A percentile compares a stretch with the other conserved stretches of the same genome.
Evolutionary conservation across 2,797 vertebrate genomes (phyloP).

Genomic region (Urophycis tenuis): DNA sequence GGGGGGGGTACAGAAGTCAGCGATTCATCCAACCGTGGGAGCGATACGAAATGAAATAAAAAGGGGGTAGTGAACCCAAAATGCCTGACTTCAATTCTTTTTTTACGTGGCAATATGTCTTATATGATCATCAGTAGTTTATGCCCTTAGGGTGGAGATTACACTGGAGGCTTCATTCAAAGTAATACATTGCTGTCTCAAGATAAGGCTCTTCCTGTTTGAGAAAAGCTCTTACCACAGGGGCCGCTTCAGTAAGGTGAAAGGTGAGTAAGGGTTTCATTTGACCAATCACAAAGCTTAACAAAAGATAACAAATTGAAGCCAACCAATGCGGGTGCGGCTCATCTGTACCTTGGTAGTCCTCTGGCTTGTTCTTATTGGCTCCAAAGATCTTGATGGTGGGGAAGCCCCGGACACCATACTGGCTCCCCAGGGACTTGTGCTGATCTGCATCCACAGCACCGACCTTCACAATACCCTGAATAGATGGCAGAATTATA

Average conservation of each 20-base stretch:
- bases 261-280: too few relatives aligned
- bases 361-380: conserved; percentile 92
- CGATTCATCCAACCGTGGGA: background rate
- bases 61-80: too few relatives aligned
- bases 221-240: background rate
- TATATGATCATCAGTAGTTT: too few relatives aligned
- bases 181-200: too few relatives aligned
- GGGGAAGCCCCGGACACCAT: conserved; percentile 87
- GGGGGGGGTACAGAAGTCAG: background rate
- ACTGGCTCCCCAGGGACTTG: conserved; percentile 86
- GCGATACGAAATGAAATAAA: background rate
- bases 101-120: too few relatives aligned
- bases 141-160: too few relatives aligned
- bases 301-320: background rate
- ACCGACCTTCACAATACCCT: conserved; percentile 92
- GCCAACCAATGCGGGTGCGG: background rate
- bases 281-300: background rate
- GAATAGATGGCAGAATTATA: conserved; percentile 4
- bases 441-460: conserved; percentile 93
- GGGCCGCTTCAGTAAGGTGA: background rate
- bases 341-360: conserved; percentile 85
- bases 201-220: background rate
- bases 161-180: too few relatives aligned
- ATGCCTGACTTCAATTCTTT: too few relatives aligned
- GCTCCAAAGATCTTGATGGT: conserved; percentile 95